These are phyloP conservation scores for Gadopsis marmoratus DNA, from an alignment of 2,797 vertebrate species.

Conservation along the genomic window DNA sequence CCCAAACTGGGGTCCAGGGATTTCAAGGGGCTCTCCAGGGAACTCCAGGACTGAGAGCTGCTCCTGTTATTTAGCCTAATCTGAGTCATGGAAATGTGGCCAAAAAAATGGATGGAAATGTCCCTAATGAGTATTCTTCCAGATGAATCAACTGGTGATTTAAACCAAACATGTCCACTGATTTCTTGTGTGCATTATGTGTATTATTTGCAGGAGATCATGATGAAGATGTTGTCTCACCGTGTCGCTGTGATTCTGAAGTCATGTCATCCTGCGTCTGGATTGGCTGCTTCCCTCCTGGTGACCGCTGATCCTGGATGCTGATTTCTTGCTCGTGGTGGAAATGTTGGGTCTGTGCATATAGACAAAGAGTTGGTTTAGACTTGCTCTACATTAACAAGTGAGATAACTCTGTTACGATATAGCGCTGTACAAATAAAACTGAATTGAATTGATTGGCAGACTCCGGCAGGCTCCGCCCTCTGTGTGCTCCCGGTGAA, in stretches of 20 bases:
- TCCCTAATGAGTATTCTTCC: no score
- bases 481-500: constrained; percentile 72
- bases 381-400: no score
- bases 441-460: constrained; percentile 29
- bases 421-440: no score
- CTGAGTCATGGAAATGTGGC: background rate
- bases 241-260: constrained; percentile 24
- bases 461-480: constrained; percentile 54
- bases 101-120: no score
- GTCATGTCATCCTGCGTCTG: constrained; percentile 42
- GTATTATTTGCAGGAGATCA: background rate
- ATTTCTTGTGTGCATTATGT: no score
- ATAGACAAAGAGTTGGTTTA: no score
- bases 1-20: background rate
- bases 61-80: no score
- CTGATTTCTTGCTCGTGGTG: background rate
- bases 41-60: no score
- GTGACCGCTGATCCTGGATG: background rate
- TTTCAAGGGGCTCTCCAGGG: background rate
- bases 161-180: no score
- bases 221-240: constrained; percentile 37
- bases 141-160: no score
- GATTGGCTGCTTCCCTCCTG: constrained; percentile 39
- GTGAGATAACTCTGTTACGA: no score
- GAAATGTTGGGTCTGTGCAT: no score